Conservation (phyloP, 2,797 vertebrate genomes). For the Poliocrania exsul region DNA sequence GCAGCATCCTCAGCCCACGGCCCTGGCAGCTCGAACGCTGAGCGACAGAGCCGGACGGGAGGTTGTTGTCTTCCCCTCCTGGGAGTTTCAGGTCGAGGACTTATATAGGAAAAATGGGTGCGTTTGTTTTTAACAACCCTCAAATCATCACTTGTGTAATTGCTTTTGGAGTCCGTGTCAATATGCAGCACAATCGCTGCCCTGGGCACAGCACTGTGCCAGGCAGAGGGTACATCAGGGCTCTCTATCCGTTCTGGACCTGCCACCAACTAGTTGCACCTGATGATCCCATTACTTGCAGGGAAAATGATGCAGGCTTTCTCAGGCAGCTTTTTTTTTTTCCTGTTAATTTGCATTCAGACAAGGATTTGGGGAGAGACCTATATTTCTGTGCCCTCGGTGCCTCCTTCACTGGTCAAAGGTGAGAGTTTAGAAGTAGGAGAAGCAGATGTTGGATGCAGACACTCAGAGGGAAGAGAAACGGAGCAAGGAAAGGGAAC, state of each 20-base stretch:
- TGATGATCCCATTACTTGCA: not conserved
- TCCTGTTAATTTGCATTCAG: not conserved
- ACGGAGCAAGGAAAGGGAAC: not conserved
- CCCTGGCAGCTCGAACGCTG: not conserved
- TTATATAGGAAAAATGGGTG: not conserved
- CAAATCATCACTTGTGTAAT: not conserved
- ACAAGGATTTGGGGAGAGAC: not conserved
- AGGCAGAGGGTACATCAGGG: not conserved
- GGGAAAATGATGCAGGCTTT: not conserved
- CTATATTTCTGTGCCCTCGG: accelerated
- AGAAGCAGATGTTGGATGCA: not conserved
- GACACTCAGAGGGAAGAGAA: not conserved
- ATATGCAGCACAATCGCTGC: accelerated
- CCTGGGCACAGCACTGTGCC: not conserved
- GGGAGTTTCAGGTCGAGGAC: not conserved
- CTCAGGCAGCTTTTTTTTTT: not conserved
- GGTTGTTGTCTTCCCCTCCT: not conserved
- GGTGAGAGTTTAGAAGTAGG: not conserved
- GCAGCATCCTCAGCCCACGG: not conserved
- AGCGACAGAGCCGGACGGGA: accelerated
- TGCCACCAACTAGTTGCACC: not conserved
- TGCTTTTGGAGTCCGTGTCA: accelerated
- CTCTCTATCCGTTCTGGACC: not conserved
- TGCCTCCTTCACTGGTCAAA: not conserved
- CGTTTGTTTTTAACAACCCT: not conserved